Base-by-base conservation (phyloP, 2,888 invertebrate genomes). In the Tromatobia lineatoria region DNA sequence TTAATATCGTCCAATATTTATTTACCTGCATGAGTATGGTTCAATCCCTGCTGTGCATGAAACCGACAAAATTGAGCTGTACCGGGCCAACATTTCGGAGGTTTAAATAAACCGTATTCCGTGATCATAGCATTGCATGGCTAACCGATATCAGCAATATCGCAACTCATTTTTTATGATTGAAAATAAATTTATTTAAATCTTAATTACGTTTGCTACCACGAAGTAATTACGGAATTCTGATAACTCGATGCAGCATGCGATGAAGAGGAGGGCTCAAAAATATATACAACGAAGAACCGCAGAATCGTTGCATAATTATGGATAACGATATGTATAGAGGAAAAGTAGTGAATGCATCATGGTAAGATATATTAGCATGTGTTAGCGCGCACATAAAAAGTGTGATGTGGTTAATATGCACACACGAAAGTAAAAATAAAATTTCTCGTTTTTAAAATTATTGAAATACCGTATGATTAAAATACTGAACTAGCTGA, bases 151-250 rank as follows among this genome's bases (percentile, higher is more conserved):
- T 47, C 61, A 64, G 42, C 20, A n/a, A 34, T 50, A 13, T 59
- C 61, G 34, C 15, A 38, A 25, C 70, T 45, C 59, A 71, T 77
- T 83, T 67, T 67, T 67, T 34, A 61, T 61, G 57, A 57, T 13
- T 15, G 15, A 57, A 23, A 25, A 25, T 57, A 57, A 25, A 23
- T 25, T 57, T 61, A 82, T 82, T 74, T 20, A 69, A 74, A 83
- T 83, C 61, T 74, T 79, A 83, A 74, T 79, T 25, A 79, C 79
- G 61, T 67, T 15, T 69, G 45, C 54, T 45, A 29, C 29, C 59
- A 29, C 10, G 20, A 18, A 73, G 74, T 78, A 79, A 83, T 75
- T 42, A 76, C 34, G 47, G 50, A 6, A 77, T 70, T n/a, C 57
- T 13, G 71, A 70, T 57, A 20, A 57, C 38, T 57, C 67, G 15